Percentiles rank a stretch among this genome's conserved stretches.
Conservation (phyloP, 2,113 vertebrate species). For the Ginglymostoma cirratum region DNA sequence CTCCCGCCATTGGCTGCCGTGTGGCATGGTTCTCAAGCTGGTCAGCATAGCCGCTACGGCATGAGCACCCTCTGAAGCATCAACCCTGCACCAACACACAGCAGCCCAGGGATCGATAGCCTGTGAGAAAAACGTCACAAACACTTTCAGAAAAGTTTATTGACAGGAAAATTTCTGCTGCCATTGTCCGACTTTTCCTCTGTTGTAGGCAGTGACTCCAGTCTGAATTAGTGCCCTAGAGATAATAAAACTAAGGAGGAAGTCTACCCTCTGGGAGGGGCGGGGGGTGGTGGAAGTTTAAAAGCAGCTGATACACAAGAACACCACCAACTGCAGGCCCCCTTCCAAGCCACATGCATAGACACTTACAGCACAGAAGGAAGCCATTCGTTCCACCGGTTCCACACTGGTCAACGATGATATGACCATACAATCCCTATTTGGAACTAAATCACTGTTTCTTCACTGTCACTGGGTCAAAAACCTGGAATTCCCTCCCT, state of each 20-base stretch:
- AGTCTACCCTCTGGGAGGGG: background rate
- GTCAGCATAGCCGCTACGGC: background rate
- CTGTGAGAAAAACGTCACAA: background rate
- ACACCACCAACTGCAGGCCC: too few species aligned
- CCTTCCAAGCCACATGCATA: too few species aligned
- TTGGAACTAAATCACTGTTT: background rate
- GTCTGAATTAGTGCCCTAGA: background rate
- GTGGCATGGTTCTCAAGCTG: background rate
- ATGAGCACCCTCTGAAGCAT: background rate
- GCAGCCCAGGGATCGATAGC: background rate
- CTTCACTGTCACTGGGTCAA: background rate
- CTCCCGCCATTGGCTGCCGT: conserved; percentile 52
- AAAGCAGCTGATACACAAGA: too few species aligned
- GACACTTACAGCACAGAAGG: too few species aligned
- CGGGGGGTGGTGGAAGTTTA: too few species aligned
- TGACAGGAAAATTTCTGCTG: background rate
- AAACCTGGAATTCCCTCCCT: background rate
- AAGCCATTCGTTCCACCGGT: too few species aligned
- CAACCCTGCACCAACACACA: background rate
- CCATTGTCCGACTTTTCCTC: background rate
- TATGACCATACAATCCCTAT: too few species aligned
- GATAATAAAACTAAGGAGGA: background rate
- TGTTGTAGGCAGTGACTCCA: background rate
- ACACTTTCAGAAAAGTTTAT: background rate
- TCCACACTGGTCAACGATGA: too few species aligned